These are phyloP conservation scores for Papilio helenus DNA, from an alignment of 1,140 invertebrate genomes.

Conservation along the genomic window DNA sequence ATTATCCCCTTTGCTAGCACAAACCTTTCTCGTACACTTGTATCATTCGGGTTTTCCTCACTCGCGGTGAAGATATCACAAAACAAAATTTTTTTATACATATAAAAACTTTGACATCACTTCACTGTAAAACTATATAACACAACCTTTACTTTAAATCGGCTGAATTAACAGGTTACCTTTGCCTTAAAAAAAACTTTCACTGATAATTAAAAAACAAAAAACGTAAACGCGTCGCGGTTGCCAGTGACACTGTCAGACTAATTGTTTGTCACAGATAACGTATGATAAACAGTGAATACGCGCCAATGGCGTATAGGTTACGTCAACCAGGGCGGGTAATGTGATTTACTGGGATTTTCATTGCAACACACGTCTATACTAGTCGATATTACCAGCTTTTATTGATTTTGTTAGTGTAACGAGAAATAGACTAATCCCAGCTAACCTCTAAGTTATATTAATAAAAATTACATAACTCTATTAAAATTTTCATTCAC, in stretches of 20 bases:
- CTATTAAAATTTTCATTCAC: too few relatives aligned
- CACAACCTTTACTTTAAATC: not conserved
- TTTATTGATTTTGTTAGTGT: conserved; percentile 44
- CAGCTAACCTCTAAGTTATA: conserved; percentile 9
- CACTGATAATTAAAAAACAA: conserved; percentile 5
- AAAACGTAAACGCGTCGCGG: not conserved
- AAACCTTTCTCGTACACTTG: not conserved
- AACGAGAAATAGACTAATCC: conserved; percentile 25
- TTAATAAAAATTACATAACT: conserved; percentile 17
- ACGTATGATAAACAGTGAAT: conserved; percentile 31
- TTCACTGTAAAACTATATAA: conserved; percentile 9
- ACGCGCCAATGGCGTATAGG: conserved; percentile 20
- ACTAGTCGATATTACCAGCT: conserved; percentile 16
- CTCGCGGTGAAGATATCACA: conserved; percentile 55
- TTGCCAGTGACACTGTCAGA: conserved; percentile 35
- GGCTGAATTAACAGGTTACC: not conserved
- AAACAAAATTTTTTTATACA: conserved; percentile 56
- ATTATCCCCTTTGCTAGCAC: too few relatives aligned
- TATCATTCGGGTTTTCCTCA: conserved; percentile 35
- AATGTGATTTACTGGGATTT: conserved; percentile 56
- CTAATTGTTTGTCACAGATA: conserved; percentile 38
- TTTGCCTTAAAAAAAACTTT: conserved; percentile 1
- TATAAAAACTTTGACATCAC: conserved; percentile 37
- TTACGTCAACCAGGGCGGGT: conserved; percentile 38
- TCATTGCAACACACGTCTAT: conserved; percentile 45